These are phyloP conservation scores for Heterodera schachtii DNA, from an alignment of 1,140 invertebrate genomes.

Conservation along the genomic window DNA sequence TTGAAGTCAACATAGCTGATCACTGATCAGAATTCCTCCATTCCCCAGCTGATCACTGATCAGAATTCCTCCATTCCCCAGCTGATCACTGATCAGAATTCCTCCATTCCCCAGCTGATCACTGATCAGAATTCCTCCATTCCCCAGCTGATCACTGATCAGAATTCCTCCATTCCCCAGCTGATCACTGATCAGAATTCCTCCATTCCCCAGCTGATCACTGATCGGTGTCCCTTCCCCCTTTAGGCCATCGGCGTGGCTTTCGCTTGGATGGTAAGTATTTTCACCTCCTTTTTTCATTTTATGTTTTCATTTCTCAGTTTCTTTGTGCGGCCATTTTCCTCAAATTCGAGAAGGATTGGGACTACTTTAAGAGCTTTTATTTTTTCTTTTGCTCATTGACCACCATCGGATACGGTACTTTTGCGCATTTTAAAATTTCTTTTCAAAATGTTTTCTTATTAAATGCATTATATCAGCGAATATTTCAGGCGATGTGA, in stretches of 20 bases:
- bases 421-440: no score
- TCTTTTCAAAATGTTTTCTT: conserved; percentile 16
- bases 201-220: background rate
- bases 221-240: background rate
- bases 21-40: no score
- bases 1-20: no score
- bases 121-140: no score
- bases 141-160: background rate
- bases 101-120: no score
- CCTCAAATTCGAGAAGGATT: conserved; percentile 63
- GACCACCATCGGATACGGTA: conserved; percentile 64
- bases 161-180: no score
- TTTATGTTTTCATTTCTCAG: conserved; percentile 48
- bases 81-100: no score
- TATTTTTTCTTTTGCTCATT: conserved; percentile 65
- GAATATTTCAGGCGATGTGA: conserved; percentile 57
- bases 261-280: conserved; percentile 59
- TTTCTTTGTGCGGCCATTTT: conserved; percentile 65
- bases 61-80: no score
- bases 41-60: background rate
- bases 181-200: no score
- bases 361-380: conserved; percentile 66
- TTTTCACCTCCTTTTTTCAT: conserved; percentile 35
- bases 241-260: conserved; percentile 56
- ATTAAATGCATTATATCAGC: background rate